Conservation (phyloP, 2,888 invertebrate genomes). For the Nesidiocoris tenuis region DNA sequence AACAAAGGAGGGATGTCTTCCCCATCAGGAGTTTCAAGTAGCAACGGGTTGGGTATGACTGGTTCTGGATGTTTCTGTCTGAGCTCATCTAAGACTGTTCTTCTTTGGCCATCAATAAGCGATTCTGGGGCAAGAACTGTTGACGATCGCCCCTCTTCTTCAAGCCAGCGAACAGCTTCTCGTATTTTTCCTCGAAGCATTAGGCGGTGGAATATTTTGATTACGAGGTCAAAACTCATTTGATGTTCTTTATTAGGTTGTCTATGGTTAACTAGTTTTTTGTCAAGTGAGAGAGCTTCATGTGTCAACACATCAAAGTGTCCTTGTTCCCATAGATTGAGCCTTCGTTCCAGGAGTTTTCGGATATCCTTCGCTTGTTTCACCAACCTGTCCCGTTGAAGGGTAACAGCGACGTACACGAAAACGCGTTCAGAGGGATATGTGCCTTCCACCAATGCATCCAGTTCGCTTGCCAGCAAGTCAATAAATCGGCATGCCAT, state of each 20-base stretch:
- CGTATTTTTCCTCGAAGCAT: not conserved
- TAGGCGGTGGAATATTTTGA: not conserved
- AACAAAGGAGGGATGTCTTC: too few species aligned
- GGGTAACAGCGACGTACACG: not conserved
- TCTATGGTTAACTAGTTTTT: not conserved
- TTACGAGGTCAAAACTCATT: not conserved
- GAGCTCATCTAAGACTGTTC: not conserved
- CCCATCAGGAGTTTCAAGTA: too few species aligned
- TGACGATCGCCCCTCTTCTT: too few species aligned
- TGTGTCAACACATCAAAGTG: not conserved
- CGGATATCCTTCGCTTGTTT: not conserved
- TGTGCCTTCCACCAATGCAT: not conserved
- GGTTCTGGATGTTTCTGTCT: not conserved
- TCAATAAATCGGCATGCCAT: not conserved
- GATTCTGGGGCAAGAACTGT: too few species aligned
- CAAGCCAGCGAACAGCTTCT: too few species aligned
- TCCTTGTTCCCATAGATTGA: not conserved
- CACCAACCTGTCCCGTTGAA: not conserved
- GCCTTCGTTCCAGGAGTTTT: not conserved
- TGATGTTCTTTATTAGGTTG: not conserved
- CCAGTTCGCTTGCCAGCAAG: not conserved
- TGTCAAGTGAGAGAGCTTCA: not conserved
- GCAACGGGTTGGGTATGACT: not conserved
- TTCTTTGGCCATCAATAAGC: not conserved
- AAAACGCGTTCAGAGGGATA: not conserved